Evolutionary conservation across 2,113 vertebrate species (phyloP).

Genomic region (Megaceryle torquata): DNA sequence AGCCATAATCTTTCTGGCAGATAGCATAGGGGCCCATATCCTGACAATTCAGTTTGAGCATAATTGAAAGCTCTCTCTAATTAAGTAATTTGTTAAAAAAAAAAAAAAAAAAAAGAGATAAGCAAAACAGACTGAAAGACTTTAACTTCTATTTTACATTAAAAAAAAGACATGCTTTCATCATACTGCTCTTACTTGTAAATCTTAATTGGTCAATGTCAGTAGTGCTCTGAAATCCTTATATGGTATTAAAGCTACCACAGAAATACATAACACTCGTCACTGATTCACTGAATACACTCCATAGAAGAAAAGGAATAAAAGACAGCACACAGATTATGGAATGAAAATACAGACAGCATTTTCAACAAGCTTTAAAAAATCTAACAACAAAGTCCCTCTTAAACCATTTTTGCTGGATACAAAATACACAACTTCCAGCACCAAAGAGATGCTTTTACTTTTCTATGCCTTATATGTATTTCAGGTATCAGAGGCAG

Average conservation of each 20-base stretch:
- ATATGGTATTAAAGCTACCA: background rate
- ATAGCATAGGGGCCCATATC: background rate
- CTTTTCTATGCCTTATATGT: fast-evolving
- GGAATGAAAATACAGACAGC: background rate
- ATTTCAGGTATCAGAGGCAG: background rate
- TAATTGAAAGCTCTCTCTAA: background rate
- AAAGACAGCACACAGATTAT: background rate
- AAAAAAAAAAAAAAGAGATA: background rate
- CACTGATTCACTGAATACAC: background rate
- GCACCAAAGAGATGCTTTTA: background rate
- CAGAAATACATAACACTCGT: background rate
- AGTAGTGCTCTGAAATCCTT: background rate
- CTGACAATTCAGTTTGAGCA: background rate
- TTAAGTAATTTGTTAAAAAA: background rate
- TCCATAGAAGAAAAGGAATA: background rate
- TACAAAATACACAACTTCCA: background rate
- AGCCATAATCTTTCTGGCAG: background rate
- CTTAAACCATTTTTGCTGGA: background rate
- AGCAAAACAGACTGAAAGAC: background rate
- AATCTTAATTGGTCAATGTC: background rate
- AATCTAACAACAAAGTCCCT: background rate
- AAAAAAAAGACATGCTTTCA: background rate
- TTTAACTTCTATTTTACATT: background rate
- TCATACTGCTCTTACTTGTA: background rate
- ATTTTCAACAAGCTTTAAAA: background rate